A percentile compares a stretch with the other conserved stretches of the same genome.
These are phyloP conservation scores for Lycaon pictus DNA, from an alignment of 2,113 vertebrate species.

Conservation along the genomic window DNA sequence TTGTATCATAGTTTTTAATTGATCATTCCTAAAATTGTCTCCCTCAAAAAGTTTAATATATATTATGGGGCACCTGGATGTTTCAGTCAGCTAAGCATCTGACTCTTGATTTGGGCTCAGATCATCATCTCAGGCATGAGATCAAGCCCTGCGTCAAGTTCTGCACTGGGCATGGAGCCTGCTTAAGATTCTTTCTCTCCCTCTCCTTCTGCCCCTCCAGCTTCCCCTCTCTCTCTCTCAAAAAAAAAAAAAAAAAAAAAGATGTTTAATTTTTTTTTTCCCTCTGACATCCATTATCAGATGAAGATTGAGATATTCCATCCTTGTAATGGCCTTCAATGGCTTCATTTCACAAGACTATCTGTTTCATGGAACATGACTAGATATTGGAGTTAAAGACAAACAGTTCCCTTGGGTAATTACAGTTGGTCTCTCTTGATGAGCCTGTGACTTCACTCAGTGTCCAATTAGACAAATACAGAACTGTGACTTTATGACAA, in stretches of 20 bases:
- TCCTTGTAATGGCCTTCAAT: neutral
- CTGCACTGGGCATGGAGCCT: neutral
- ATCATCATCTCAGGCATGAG: neutral
- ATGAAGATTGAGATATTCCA: neutral
- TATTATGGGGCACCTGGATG: neutral
- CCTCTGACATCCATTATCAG: constrained; percentile 74
- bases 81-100: neutral
- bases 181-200: neutral
- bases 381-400: neutral
- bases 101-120: neutral
- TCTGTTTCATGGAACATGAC: neutral
- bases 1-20: constrained; percentile 77
- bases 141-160: neutral
- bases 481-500: neutral
- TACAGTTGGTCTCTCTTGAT: neutral
- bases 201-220: neutral
- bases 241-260: neutral
- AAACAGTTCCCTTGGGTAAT: neutral
- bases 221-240: neutral
- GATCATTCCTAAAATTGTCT: constrained; percentile 75
- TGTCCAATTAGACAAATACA: neutral
- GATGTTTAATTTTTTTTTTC: constrained; percentile 35
- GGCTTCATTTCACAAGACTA: constrained; percentile 15
- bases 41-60: constrained; percentile 80
- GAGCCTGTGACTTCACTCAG: neutral